These are phyloP conservation scores for Cyanoramphus novaezelandiae DNA, from an alignment of 2,113 vertebrate species.

Conservation along the genomic window DNA sequence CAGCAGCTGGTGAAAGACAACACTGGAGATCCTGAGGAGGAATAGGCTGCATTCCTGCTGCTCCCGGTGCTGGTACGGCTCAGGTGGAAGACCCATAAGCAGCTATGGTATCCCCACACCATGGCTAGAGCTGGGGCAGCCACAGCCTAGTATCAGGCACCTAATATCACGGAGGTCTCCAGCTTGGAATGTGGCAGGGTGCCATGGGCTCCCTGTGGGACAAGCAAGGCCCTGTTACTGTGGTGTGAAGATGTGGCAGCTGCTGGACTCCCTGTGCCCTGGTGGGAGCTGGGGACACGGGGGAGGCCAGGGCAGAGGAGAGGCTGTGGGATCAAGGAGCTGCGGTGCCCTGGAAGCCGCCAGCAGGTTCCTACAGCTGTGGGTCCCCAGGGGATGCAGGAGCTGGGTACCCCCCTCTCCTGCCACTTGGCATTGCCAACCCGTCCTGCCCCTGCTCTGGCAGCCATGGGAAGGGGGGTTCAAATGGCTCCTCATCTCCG, in stretches of 20 bases:
- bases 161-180: background rate
- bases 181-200: background rate
- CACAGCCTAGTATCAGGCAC: background rate
- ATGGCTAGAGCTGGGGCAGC: background rate
- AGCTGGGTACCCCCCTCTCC: background rate
- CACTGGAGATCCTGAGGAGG: background rate
- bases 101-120: background rate
- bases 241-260: background rate
- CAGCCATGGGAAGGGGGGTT: background rate
- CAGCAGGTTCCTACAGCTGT: background rate
- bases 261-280: background rate
- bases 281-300: background rate
- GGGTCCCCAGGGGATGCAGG: rapidly evolving
- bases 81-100: background rate
- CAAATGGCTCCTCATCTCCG: background rate
- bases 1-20: background rate
- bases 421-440: background rate
- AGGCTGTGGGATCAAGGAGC: background rate
- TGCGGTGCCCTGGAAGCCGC: background rate
- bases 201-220: background rate
- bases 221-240: background rate
- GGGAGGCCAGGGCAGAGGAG: background rate
- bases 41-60: background rate
- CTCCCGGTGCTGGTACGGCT: background rate
- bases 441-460: background rate